Percentiles rank a stretch among this genome's conserved stretches.
Conservation (phyloP, 2,888 invertebrate species). For the Tolmerus cingulatus region DNA sequence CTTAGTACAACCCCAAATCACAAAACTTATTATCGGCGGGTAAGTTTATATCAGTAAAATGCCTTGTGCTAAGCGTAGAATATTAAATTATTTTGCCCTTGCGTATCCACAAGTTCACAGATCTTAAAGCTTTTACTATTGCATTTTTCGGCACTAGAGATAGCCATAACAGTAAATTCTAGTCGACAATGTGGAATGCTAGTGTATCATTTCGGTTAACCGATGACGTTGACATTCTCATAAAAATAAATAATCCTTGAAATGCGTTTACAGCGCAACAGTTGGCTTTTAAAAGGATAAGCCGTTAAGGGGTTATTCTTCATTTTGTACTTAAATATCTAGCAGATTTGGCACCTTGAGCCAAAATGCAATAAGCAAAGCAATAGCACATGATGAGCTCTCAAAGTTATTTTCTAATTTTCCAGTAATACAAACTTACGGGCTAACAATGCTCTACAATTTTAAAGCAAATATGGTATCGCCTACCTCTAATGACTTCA, state of each 20-base stretch:
- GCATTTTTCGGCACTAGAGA: neutral
- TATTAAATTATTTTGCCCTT: neutral
- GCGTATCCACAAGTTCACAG: neutral
- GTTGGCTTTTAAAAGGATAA: neutral
- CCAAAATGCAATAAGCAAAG: neutral
- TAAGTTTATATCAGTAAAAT: neutral
- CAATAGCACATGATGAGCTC: neutral
- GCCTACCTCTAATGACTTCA: conserved; percentile 22
- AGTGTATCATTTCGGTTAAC: conserved; percentile 3
- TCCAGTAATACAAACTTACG: neutral
- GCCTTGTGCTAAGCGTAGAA: neutral
- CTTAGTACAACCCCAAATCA: neutral
- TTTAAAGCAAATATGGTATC: neutral
- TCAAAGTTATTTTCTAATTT: neutral
- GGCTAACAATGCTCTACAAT: neutral
- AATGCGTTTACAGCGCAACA: neutral
- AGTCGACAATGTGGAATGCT: neutral
- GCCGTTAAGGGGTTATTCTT: conserved; percentile 1
- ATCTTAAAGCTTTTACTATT: neutral
- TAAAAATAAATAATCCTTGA: conserved; percentile 26
- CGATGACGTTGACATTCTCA: conserved; percentile 6
- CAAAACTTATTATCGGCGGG: neutral
- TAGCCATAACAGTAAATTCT: conserved; percentile 10
- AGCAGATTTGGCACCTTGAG: neutral
- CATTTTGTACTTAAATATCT: neutral